Percentiles rank a stretch among this genome's conserved stretches.
These are phyloP conservation scores for Psittacus erithacus DNA, from an alignment of 2,113 vertebrate species.

Conservation along the genomic window DNA sequence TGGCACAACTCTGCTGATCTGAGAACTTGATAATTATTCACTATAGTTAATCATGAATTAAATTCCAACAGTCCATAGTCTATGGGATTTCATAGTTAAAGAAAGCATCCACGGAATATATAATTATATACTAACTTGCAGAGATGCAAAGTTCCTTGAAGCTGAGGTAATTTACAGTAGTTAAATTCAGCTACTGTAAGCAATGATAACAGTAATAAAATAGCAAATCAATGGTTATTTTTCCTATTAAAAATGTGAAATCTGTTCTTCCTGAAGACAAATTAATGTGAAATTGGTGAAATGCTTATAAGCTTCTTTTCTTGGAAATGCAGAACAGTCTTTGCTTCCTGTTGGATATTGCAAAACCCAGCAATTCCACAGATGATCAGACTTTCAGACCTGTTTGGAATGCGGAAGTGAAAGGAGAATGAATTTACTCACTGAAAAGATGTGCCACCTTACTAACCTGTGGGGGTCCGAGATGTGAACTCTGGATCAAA, in stretches of 20 bases:
- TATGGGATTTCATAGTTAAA: not conserved
- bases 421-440: not conserved
- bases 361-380: not conserved
- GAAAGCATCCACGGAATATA: not conserved
- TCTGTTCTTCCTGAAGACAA: not conserved
- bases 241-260: not conserved
- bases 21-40: not conserved
- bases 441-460: not conserved
- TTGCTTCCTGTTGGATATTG: not conserved
- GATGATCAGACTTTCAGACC: not conserved
- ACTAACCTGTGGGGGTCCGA: constrained; percentile 90
- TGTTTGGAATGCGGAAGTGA: not conserved
- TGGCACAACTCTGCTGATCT: not conserved
- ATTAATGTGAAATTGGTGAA: not conserved
- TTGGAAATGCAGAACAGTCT: not conserved
- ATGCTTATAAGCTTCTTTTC: not conserved
- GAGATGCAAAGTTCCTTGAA: not conserved
- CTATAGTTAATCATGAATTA: not conserved
- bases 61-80: not conserved
- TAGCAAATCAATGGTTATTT: not conserved
- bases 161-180: not conserved
- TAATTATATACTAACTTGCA: not conserved
- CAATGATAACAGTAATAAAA: not conserved
- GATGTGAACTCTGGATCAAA: constrained; percentile 97
- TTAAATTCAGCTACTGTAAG: not conserved